phyloP scores from a whole-genome alignment of 2,113 vertebrate species.

The Castor canadensis region DNA sequence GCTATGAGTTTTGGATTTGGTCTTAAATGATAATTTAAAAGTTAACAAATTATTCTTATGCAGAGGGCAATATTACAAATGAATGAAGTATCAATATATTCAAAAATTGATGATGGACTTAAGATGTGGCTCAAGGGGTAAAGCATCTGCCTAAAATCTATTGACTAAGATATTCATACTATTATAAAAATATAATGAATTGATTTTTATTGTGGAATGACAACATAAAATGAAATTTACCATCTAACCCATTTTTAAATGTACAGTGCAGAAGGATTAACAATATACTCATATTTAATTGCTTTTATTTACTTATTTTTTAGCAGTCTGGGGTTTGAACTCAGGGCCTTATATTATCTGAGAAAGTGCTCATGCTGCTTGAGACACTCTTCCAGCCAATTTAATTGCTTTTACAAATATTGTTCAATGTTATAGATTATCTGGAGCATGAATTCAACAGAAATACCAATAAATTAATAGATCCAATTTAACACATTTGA shows the following conservation, averaged over 20 bases:
- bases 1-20: background rate
- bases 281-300: background rate
- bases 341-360: too few relatives aligned
- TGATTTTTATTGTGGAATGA: background rate
- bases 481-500: background rate
- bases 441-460: background rate
- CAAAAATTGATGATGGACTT: background rate
- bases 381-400: too few relatives aligned
- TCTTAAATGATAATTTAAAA: background rate
- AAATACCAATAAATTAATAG: background rate
- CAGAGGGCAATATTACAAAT: background rate
- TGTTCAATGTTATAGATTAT: background rate
- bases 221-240: background rate
- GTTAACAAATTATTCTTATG: background rate
- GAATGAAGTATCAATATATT: background rate
- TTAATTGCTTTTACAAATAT: background rate
- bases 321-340: too few relatives aligned
- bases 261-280: background rate
- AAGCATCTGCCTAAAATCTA: too few relatives aligned
- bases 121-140: too few relatives aligned
- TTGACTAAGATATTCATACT: background rate
- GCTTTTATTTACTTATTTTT: too few relatives aligned
- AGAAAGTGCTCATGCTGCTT: too few relatives aligned
- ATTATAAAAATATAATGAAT: background rate
- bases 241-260: background rate